phyloP scores from a whole-genome alignment of 2,797 vertebrate genomes.

The Paratrypauchen microcephalus region DNA sequence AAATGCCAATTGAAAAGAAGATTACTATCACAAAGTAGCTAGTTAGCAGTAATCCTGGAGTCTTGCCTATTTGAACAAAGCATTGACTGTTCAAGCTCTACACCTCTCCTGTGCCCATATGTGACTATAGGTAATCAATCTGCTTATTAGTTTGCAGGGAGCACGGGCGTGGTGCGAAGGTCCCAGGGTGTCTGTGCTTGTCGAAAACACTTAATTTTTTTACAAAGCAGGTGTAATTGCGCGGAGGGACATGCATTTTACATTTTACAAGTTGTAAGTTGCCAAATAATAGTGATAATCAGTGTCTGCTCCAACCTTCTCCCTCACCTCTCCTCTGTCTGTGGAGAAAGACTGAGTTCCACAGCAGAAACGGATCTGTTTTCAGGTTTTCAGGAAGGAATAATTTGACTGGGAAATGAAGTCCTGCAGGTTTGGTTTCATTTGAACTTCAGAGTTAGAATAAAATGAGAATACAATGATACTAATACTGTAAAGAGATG shows the following conservation, averaged over 20 bases:
- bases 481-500: background rate
- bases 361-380: background rate
- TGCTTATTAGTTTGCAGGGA: slow-evolving; percentile 1
- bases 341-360: background rate
- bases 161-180: background rate
- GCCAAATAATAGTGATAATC: background rate
- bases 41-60: background rate
- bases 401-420: background rate
- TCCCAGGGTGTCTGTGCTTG: background rate
- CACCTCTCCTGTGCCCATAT: background rate
- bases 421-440: background rate
- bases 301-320: background rate
- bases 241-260: too few species aligned
- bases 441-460: background rate
- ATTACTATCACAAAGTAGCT: background rate
- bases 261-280: background rate
- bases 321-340: background rate
- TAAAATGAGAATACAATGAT: background rate
- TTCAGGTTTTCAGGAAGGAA: background rate
- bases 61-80: background rate
- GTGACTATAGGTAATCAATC: slow-evolving; percentile 3
- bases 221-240: background rate
- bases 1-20: background rate
- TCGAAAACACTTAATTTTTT: slow-evolving; percentile 8
- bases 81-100: background rate